Conservation (phyloP, 2,797 vertebrate species). For the Acomys russatus region DNA sequence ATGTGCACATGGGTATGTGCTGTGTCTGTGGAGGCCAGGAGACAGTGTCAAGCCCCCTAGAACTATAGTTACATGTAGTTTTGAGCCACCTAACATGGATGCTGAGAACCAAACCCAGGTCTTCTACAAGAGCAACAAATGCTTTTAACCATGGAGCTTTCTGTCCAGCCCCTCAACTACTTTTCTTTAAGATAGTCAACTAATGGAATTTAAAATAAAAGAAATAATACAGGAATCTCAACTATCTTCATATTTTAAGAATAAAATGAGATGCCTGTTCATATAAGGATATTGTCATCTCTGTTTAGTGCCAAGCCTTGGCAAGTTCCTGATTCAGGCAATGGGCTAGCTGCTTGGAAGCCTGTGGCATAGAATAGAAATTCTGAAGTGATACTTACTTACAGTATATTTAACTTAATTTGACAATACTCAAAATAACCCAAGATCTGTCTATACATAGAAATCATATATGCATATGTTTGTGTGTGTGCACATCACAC, state of each 20-base stretch:
- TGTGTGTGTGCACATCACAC: not conserved
- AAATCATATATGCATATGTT: not conserved
- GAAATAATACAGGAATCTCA: not conserved
- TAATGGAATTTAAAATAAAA: slow-evolving; percentile 1
- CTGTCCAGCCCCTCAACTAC: not conserved
- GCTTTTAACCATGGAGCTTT: not conserved
- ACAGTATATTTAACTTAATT: not conserved
- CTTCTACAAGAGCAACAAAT: too few relatives aligned
- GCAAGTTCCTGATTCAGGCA: not conserved
- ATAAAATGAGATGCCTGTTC: not conserved
- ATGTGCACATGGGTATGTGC: not conserved
- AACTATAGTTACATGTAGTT: not conserved
- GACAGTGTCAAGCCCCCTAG: not conserved
- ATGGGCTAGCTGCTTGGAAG: not conserved
- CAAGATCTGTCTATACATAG: not conserved
- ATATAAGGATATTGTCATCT: not conserved
- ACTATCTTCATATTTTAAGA: not conserved
- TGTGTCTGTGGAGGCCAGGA: not conserved
- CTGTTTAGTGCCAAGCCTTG: not conserved
- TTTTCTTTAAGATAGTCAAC: slow-evolving; percentile 4
- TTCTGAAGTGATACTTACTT: not conserved
- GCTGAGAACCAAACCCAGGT: not conserved
- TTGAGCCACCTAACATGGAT: not conserved
- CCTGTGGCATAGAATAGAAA: not conserved
- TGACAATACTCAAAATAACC: slow-evolving; percentile 16